Base-by-base conservation (phyloP, 2,888 invertebrate genomes). In the Synergus umbraculus region DNA sequence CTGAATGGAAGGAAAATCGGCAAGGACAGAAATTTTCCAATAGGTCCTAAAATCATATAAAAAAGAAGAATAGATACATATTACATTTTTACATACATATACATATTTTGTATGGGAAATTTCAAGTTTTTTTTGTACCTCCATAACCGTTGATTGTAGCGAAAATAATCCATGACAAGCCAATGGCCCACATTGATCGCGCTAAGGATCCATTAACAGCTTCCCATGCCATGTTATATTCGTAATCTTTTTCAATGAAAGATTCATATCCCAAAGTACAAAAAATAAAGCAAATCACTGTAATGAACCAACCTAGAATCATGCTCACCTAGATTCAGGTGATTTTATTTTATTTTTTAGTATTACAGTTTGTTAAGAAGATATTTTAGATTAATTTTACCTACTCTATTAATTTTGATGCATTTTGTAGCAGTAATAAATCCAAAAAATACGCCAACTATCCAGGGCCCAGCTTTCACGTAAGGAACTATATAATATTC, bases 81-180 rank as follows among this genome's bases (percentile, higher is more conserved):
- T 37, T 37, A 37, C 5, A 37, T 7, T 37, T 37, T 37, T 37
- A 37, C 37, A 37, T 37, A 37, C 37, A 37, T 37, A 37, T 4
- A 37, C 37, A 37, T 3, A 18, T 54, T 54, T 18, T 9, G n/a
- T 9, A 54, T 18, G 3, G 3, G 18, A 54, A 15, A n/a, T 54
- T 18, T 54, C 2, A n/a, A 54, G 9, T 9, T 54, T 9, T 54
- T 22, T 60, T 10, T 4, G 10, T 15, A 81, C 79, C 81, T 46
- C 18, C 78, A 3, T 15, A 18, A 22, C 58, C 46, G 1, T 91
- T 89, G 41, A 90, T 89, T 82, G 93, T 93, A 73, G 93, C 92
- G 85, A 93, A 92, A 46, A 94, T 91, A 10, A 94, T 90, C 94
- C 94, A 94, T 43, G 89, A 89, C 5, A 94, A 83, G 10, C 92